Base-by-base conservation (phyloP, 2,888 invertebrate genomes). In the Yponomeuta plumbellus region DNA sequence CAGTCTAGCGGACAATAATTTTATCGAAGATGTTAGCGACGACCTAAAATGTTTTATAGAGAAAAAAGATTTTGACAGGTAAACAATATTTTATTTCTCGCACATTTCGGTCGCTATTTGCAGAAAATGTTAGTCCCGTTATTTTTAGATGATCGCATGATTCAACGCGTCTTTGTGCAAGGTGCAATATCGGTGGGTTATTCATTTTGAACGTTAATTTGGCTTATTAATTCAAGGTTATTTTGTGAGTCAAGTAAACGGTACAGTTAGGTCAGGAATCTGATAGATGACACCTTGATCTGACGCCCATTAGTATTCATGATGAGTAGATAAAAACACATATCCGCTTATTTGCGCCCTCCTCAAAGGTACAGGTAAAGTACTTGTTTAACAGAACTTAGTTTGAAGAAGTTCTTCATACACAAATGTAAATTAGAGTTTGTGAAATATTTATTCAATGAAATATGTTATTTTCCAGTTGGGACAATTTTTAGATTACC, bases 1-100 rank as follows among this genome's bases (percentile, higher is more conserved):
- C 73, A 86, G 79, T 78, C 83, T 88, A 73, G 91, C 91, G 71
- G 91, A 92, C 80, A 84, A 81, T 71, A 85, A 83, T 77, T 92
- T 92, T 75, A 81, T 91, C 76, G 88, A 89, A 71, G 89, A 91
- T 86, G 91, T 91, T 72, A 86, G 82, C 78, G 90, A 91, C 79
- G 91, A 91, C 84, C 71, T 92, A 76, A 88, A 81, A 88, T 88
- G 87, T 83, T 92, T 90, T 82, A 75, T 86, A 74, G 76, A 81
- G 79, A 86, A 83, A 78, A 85, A 80, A 84, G 84, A 80, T 83
- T 80, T 82, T 86, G 88, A 90, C 88, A 90, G 91, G 91, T 91
- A 90, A 88, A 89, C 86, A 89, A 77, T 80, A 80, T 80, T 75
- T 74, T 73, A 75, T 79, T 68, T 69, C 71, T 72, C 70, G 69